These are phyloP conservation scores for Eremophila alpestris DNA, from an alignment of 2,797 vertebrate genomes.

Conservation along the genomic window DNA sequence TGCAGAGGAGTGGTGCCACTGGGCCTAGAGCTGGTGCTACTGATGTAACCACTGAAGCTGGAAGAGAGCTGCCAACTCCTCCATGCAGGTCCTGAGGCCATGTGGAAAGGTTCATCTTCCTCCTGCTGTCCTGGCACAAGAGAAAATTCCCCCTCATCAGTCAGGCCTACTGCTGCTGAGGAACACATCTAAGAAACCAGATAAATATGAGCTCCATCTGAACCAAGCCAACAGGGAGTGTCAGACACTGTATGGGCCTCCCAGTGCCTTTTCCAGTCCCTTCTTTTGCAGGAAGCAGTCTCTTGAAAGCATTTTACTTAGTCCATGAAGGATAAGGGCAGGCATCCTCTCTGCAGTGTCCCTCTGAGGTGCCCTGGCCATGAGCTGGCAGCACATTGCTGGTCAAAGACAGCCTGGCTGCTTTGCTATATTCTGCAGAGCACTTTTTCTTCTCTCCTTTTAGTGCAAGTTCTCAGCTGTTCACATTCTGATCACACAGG, in stretches of 20 bases:
- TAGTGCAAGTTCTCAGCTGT: not conserved
- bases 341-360: not conserved
- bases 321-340: not conserved
- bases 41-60: not conserved
- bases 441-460: not conserved
- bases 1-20: not conserved
- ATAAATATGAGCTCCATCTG: not conserved
- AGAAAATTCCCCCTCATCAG: fast-evolving
- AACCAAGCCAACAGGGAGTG: not conserved
- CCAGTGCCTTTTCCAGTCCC: not conserved
- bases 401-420: not conserved
- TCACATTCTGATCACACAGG: not conserved
- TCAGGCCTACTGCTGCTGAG: not conserved
- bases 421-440: not conserved
- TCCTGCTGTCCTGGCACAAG: not conserved
- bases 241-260: not conserved
- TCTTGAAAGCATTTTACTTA: fast-evolving
- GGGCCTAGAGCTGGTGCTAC: not conserved
- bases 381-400: not conserved
- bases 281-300: not conserved
- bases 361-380: not conserved
- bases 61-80: not conserved
- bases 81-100: not conserved
- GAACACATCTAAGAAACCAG: not conserved
- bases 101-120: not conserved